phyloP scores from a whole-genome alignment of 2,888 invertebrate species.

The Lydus trimaculatus region DNA sequence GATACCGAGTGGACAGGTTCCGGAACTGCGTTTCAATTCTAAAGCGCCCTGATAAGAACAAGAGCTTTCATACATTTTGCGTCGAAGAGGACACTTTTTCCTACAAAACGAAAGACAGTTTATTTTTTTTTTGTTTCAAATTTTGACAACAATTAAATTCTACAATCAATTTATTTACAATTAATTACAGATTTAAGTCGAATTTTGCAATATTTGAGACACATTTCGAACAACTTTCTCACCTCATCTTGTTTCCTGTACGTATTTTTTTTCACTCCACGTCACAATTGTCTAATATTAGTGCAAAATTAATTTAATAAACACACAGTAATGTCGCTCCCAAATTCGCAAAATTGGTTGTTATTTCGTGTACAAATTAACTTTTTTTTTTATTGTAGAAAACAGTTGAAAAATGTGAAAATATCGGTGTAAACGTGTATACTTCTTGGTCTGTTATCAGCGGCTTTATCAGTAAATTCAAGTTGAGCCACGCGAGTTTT shows the following conservation, averaged over 20 bases:
- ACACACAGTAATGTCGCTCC: not conserved
- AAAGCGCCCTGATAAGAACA: slow-evolving; percentile 81
- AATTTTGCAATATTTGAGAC: not conserved
- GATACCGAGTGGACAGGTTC: slow-evolving; percentile 55
- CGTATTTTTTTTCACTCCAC: not conserved
- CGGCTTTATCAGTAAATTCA: slow-evolving; percentile 50
- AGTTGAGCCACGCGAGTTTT: slow-evolving; percentile 54
- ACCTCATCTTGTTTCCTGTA: slow-evolving; percentile 20
- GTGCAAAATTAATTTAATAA: not conserved
- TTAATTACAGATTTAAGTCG: not conserved
- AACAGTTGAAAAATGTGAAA: not conserved
- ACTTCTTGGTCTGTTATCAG: slow-evolving; percentile 45
- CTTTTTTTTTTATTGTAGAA: not conserved
- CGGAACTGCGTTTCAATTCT: slow-evolving; percentile 57
- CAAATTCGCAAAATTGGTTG: too few relatives aligned
- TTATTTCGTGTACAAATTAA: too few relatives aligned
- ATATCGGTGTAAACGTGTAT: not conserved
- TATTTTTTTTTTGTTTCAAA: too few relatives aligned
- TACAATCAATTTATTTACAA: not conserved
- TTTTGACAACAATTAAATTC: not conserved
- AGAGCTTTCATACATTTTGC: slow-evolving; percentile 90
- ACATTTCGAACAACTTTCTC: slow-evolving; percentile 3
- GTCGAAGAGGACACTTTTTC: slow-evolving; percentile 56
- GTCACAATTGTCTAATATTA: not conserved
- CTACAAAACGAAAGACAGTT: slow-evolving; percentile 42